Conservation (phyloP, 2,113 vertebrate species). For the mouse (Mus musculus) region GRCm39 chr12:72518501-72519000, state of each 20-base stretch:
- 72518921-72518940: conserved; percentile 32
- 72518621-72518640: conserved; percentile 46
- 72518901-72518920: neutral
- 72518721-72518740: neutral
- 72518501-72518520: conserved; percentile 19
- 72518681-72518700: conserved; percentile 13
- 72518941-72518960: conserved; percentile 26
- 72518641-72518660: neutral
- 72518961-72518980: conserved; percentile 61
- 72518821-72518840: neutral
- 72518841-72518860: neutral
- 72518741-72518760: neutral
- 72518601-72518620: conserved; percentile 48
- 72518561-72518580: conserved; percentile 2
- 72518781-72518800: neutral
- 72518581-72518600: neutral
- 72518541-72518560: neutral
- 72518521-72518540: conserved; percentile 36
- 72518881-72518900: conserved; percentile 35
- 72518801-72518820: neutral
- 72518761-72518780: neutral
- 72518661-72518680: neutral
- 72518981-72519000: neutral
- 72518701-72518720: conserved; percentile 18
- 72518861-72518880: neutral